These are phyloP conservation scores for Diorhabda carinulata DNA, from an alignment of 1,140 invertebrate species.

Conservation along the genomic window DNA sequence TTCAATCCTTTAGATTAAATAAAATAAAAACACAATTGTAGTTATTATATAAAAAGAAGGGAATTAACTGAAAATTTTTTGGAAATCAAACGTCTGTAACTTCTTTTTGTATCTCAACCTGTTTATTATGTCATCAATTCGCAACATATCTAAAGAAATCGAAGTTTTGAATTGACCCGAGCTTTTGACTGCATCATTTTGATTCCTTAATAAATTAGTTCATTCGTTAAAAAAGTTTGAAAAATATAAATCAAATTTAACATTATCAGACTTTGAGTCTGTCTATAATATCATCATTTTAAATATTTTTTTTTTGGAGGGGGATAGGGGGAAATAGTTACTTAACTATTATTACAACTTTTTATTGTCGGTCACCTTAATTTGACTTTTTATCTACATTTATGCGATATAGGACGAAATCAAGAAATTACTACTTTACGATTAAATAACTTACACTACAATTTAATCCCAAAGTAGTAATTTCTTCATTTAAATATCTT, in stretches of 20 bases:
- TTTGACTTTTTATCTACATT: constrained; percentile 36
- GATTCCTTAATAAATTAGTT: constrained; percentile 7
- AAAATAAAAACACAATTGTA: too few species aligned
- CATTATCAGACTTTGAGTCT: background rate
- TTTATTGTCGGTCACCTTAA: constrained; percentile 47
- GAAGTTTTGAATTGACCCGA: background rate
- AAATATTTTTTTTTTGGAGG: too few species aligned
- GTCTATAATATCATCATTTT: background rate
- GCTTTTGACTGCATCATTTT: constrained; percentile 11
- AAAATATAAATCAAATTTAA: constrained; percentile 4
- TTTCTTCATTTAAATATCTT: constrained; percentile 14
- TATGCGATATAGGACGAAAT: background rate
- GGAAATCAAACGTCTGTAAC: too few species aligned
- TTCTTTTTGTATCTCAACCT: too few species aligned
- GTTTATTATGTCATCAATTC: too few species aligned
- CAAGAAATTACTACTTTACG: background rate
- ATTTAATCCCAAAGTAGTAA: constrained; percentile 6
- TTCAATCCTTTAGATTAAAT: too few species aligned
- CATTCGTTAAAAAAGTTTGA: background rate
- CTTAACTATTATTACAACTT: constrained; percentile 12
- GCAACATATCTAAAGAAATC: too few species aligned
- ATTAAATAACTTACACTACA: background rate
- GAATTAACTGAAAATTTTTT: too few species aligned
- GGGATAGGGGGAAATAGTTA: background rate
- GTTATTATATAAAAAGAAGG: too few species aligned